Conservation (phyloP, 2,888 invertebrate genomes). For the Andrena chrysosceles region DNA sequence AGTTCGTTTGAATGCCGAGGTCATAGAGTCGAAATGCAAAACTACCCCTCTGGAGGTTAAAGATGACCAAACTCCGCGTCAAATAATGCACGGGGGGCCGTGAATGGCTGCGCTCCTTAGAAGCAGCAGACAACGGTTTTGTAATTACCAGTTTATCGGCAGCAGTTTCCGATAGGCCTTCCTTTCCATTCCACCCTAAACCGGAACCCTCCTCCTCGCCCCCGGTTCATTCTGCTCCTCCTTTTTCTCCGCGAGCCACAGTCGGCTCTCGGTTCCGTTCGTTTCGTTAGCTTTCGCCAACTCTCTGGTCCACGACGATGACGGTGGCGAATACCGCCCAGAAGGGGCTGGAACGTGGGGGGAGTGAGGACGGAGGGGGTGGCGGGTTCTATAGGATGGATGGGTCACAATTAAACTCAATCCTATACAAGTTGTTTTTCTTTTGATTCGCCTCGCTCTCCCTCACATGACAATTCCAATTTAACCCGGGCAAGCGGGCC, state of each 20-base stretch:
- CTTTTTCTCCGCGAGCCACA: slow-evolving; percentile 60
- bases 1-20: background rate
- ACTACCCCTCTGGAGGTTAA: background rate
- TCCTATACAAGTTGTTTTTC: slow-evolving; percentile 83
- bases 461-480: slow-evolving; percentile 84
- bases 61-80: slow-evolving; percentile 46
- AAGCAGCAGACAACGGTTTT: slow-evolving; percentile 73
- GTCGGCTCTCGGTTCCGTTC: slow-evolving; percentile 64
- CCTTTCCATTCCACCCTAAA: slow-evolving; percentile 31
- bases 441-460: slow-evolving; percentile 80
- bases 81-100: slow-evolving; percentile 28
- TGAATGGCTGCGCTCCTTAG: slow-evolving; percentile 50
- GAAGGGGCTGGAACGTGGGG: slow-evolving; percentile 21
- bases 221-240: slow-evolving; percentile 57
- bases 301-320: slow-evolving; percentile 63
- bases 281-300: slow-evolving; percentile 71
- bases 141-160: slow-evolving; percentile 81
- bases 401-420: slow-evolving; percentile 80
- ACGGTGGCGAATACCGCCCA: slow-evolving; percentile 62
- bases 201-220: slow-evolving; percentile 7
- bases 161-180: slow-evolving; percentile 69
- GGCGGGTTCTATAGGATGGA: slow-evolving; percentile 51
- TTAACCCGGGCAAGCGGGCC: slow-evolving; percentile 73
- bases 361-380: slow-evolving; percentile 12
- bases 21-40: slow-evolving; percentile 7